Base-by-base conservation (phyloP, 2,888 invertebrate genomes). In the Stenurella melanura region DNA sequence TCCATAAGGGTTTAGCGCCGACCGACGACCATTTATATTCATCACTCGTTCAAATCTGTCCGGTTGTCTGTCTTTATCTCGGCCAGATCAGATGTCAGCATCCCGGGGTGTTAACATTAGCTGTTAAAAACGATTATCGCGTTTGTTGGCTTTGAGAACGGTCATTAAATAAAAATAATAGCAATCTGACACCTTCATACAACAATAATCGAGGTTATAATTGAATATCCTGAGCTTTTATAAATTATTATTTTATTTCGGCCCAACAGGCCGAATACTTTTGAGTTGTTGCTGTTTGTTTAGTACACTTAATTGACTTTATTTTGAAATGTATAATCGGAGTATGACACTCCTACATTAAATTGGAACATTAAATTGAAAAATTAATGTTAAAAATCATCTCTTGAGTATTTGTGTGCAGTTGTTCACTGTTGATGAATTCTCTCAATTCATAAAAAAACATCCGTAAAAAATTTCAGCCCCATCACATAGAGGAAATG, bases 21-120 rank as follows among this genome's bases (percentile, higher is more conserved):
- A 26, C 56, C 60, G 7, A 21, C 30, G 67, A 50, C 66, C 71
- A 66, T 66, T 75, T 56, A 42, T 75, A 75, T 26, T 42, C 71
- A 69, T 75, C 75, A 75, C 71, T 67, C 67, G 50, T 50, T 71
- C 75, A 71, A 66, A 71, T 75, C 64, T 66, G 66, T 56, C 68
- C 64, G 75, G 70, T 58, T 63, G 75, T 75, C 75, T 66, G 71
- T 71, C 71, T 75, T 75, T 75, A 75, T 75, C 75, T 71, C 56
- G 60, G 56, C 63, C 71, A 30, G 70, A 75, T 75, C 75, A 30
- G 58, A 71, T 75, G 75, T 75, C 75, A 75, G 75, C 69, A 63
- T 72, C 72, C 72, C 61, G 63, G 61, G 60, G 72, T 72, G 72
- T 72, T 72, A 72, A 72, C 72, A 63, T 72, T 72, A 63, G 72